Evolutionary conservation across 2,797 vertebrate species (phyloP), one percentile per base, ranked within the genome.

Genomic region (Ambastaia sidthimunki): DNA sequence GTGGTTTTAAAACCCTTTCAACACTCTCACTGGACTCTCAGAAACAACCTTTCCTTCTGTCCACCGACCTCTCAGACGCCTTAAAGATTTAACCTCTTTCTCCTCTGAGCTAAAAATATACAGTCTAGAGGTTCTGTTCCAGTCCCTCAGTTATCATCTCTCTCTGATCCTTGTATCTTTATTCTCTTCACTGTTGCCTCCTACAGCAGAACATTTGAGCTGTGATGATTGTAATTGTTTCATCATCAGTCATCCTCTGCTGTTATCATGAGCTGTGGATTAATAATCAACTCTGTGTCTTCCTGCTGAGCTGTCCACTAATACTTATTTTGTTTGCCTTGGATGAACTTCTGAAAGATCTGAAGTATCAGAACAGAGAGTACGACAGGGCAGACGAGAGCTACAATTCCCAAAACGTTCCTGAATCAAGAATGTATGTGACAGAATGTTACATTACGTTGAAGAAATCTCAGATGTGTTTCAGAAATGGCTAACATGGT

Each of bases 171-270:
- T 48, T 47, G 19, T 68, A 19, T 47, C 44, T 68, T 48, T 15
- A 7, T 68, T 48, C 66, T 60, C 52, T 23, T 76, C 50, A 50
- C n/a, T 41, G 41, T 66, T 59, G 54, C 54, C 62, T 41, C 52
- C 60, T 57, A 59, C 55, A 41, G 50, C 19, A 60, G 65, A 74
- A 41, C 52, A 55, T 19, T 47, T 55, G 44, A 57, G 77, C 50
- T 18, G 67, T 76, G 77, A 83, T 76, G 71, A 67, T 67, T 76
- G 73, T 80, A 76, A 83, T 75, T 72, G 73, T 66, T 74, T 71
- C 76, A 48, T 79, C 71, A 74, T 70, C 77, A 72, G 68, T 78
- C 71, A 71, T 77, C 69, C 67, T 59, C 48, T 62, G 62, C 62
- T 78, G 60, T 82, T 63, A 74, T 11, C 23, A 47, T 50, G 54